phyloP scores from a whole-genome alignment of 2,888 invertebrate species.

The Drosophila pseudotakahashii region DNA sequence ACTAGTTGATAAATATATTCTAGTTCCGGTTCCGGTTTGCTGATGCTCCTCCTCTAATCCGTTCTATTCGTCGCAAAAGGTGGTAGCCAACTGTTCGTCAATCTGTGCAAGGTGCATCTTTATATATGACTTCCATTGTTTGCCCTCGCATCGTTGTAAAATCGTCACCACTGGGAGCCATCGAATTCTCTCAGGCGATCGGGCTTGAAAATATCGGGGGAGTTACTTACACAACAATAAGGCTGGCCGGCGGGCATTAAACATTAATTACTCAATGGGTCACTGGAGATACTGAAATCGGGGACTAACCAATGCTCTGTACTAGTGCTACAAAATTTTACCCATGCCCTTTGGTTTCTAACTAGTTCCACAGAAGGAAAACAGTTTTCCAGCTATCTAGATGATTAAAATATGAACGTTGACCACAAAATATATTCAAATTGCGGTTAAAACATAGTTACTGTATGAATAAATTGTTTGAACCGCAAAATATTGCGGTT shows the following conservation, averaged over 20 bases:
- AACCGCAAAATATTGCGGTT: too few relatives aligned
- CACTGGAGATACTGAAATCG: not conserved
- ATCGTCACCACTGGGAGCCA: constrained; percentile 18
- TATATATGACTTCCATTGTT: constrained; percentile 67
- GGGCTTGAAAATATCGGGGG: constrained; percentile 14
- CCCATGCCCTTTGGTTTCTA: too few relatives aligned
- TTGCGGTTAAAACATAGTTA: too few relatives aligned
- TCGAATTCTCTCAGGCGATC: constrained; percentile 22
- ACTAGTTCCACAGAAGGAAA: too few relatives aligned
- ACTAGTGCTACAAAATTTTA: not conserved
- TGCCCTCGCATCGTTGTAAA: constrained; percentile 1
- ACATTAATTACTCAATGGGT: constrained; percentile 42
- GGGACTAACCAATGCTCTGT: constrained; percentile 12
- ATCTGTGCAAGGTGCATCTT: constrained; percentile 38
- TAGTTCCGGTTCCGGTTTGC: constrained; percentile 20
- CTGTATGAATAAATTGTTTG: too few relatives aligned
- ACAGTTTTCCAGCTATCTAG: too few relatives aligned
- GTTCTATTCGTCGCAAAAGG: constrained; percentile 4
- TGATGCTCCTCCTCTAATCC: not conserved
- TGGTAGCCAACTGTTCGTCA: constrained; percentile 51
- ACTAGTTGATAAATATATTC: not conserved
- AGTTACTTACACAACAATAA: constrained; percentile 28
- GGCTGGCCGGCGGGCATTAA: constrained; percentile 8
- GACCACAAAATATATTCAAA: too few relatives aligned
- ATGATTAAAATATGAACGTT: too few relatives aligned